These are phyloP conservation scores for Delphinapterus leucas DNA, from an alignment of 2,113 vertebrate genomes.

Conservation along the genomic window DNA sequence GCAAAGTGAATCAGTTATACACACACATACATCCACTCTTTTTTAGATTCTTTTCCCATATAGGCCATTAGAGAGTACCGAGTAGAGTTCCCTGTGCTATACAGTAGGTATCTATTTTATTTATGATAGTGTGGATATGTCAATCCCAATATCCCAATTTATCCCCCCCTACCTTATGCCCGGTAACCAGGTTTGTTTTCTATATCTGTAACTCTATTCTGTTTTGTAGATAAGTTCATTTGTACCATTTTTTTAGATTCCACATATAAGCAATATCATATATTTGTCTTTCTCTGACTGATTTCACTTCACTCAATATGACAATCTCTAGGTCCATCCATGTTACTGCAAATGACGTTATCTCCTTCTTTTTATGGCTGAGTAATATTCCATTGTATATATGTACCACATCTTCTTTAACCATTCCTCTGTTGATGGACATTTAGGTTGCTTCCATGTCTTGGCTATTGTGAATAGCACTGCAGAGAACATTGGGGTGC, in stretches of 20 bases:
- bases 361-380: background rate
- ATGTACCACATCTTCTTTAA: background rate
- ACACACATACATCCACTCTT: background rate
- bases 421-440: background rate
- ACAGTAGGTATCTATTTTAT: background rate
- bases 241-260: background rate
- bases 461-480: background rate
- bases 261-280: background rate
- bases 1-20: background rate
- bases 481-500: background rate
- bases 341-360: background rate
- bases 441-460: background rate
- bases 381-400: background rate
- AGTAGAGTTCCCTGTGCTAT: background rate
- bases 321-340: background rate
- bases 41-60: background rate
- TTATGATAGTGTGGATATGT: background rate
- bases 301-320: background rate
- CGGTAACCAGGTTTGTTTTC: background rate
- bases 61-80: background rate
- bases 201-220: background rate
- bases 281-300: background rate
- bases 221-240: background rate
- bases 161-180: background rate
- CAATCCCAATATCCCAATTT: background rate